Evolutionary conservation across 2,113 vertebrate genomes (phyloP), one percentile per base, ranked within the genome.

Genomic region (Sinocyclocheilus anshuiensis): DNA sequence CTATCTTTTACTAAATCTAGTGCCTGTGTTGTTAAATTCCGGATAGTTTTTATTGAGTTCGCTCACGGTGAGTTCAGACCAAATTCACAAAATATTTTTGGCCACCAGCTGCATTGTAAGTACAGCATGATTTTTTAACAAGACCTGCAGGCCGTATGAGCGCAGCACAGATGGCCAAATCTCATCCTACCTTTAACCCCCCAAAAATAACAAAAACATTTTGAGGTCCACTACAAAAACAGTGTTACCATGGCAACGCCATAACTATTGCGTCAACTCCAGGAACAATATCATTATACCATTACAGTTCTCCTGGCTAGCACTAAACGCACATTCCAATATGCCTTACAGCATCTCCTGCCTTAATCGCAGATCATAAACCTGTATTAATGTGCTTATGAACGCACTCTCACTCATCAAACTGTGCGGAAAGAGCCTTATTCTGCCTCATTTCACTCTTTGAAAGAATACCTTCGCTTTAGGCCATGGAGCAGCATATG

Each of bases 311-410:
- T 86, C 57, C 77, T 59, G 65, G 90, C 90, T 86, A 89, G 76
- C 85, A 88, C 87, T 87, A 80, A 42, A 77, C 42, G 89, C 89
- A 76, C 72, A 50, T 88, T 92, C 88, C 90, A 90, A 78, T 61
- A 90, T 84, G 89, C 89, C 77, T 74, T 39, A 83, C 86, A 87
- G 91, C 20, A 26, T 83, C 63, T 83, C 45, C 91, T 90, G 90
- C 88, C 91, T 90, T 86, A 86, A 92, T 81, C 89, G 89, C 87
- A 90, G 90, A 92, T 87, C 74, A 83, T 91, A 91, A 93, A 92
- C 61, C 88, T 89, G 85, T 87, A 87, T 88, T 84, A 57, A 87
- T 90, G 65, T 13, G 18, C 45, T 83, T 55, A 71, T 55, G 26
- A 83, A 20, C 33, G 29, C 13, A 55, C 8, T 57, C 50, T 26